Percentiles rank a stretch among this genome's conserved stretches.
These are phyloP conservation scores for Octonoba sinensis DNA, from an alignment of 2,888 invertebrate species.

Conservation along the genomic window DNA sequence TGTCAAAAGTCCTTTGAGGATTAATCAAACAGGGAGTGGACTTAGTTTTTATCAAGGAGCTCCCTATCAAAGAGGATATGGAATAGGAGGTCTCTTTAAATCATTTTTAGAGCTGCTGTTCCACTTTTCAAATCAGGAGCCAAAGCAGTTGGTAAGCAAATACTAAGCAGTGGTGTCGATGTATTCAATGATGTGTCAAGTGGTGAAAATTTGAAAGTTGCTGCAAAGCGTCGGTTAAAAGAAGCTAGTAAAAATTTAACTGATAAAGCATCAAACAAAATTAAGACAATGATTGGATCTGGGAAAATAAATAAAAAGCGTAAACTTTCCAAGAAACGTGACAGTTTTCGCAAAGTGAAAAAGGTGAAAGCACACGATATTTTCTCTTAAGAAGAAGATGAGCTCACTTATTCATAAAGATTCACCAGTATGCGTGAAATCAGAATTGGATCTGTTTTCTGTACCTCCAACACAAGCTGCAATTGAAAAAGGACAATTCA, in stretches of 20 bases:
- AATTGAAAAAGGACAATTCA: slow-evolving; percentile 29
- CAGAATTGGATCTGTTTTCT: slow-evolving; percentile 29
- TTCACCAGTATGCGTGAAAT: slow-evolving; percentile 13
- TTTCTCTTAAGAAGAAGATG: slow-evolving; percentile 15
- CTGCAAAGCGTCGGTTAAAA: slow-evolving; percentile 4
- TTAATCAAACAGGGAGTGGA: too few species aligned
- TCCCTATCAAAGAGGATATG: slow-evolving; percentile 20
- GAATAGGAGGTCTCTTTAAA: slow-evolving; percentile 27
- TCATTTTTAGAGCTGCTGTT: slow-evolving; percentile 12
- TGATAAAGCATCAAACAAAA: neutral
- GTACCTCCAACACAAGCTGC: slow-evolving; percentile 13
- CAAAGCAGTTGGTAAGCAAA: too few species aligned
- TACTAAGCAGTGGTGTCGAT: too few species aligned
- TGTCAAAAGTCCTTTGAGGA: too few species aligned
- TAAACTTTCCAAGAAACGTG: neutral
- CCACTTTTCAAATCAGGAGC: slow-evolving; percentile 31
- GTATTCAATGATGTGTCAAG: too few species aligned
- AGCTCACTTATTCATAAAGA: slow-evolving; percentile 7
- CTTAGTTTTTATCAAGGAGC: slow-evolving; percentile 17
- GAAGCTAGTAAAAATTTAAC: slow-evolving; percentile 11
- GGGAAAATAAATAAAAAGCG: slow-evolving; percentile 24
- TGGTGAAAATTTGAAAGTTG: slow-evolving; percentile 8
- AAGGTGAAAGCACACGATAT: slow-evolving; percentile 17
- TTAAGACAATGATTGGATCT: slow-evolving; percentile 15
- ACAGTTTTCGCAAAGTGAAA: neutral